phyloP scores from a whole-genome alignment of 2,113 vertebrate species.

The Eira barbara region DNA sequence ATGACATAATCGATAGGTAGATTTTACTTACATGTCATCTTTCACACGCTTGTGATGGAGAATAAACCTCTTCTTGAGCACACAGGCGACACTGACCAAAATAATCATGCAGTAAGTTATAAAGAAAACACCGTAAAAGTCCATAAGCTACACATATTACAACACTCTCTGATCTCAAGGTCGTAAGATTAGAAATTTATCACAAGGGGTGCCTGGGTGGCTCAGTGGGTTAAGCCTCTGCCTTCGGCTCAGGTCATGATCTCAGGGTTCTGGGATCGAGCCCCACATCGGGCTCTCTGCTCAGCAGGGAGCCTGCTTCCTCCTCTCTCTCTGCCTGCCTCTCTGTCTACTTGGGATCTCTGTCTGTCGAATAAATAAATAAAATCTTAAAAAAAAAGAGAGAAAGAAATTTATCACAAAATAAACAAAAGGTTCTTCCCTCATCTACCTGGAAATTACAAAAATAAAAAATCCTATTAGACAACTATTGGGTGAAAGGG shows the following conservation, averaged over 20 bases:
- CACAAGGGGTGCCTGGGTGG: not conserved
- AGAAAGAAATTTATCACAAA: not conserved
- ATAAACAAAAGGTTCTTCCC: not conserved
- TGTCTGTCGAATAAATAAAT: no score
- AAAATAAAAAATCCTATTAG: not conserved
- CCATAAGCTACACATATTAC: not conserved
- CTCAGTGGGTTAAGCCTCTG: no score
- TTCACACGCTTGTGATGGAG: not conserved
- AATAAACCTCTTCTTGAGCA: not conserved
- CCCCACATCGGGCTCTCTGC: no score
- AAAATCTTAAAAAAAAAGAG: no score
- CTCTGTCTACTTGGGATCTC: no score
- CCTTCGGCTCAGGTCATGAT: no score
- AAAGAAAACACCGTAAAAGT: not conserved
- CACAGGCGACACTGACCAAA: not conserved
- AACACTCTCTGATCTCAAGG: not conserved
- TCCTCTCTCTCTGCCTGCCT: no score
- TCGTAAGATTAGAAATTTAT: not conserved
- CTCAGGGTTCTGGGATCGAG: no score
- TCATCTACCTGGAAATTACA: not conserved
- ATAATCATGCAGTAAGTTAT: not conserved
- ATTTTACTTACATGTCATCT: not conserved
- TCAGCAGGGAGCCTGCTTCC: no score
- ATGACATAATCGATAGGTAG: not conserved
- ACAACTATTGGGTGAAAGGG: not conserved